Evolutionary conservation across 2,888 invertebrate genomes (phyloP).

Genomic region (Bombyx huttoni): DNA sequence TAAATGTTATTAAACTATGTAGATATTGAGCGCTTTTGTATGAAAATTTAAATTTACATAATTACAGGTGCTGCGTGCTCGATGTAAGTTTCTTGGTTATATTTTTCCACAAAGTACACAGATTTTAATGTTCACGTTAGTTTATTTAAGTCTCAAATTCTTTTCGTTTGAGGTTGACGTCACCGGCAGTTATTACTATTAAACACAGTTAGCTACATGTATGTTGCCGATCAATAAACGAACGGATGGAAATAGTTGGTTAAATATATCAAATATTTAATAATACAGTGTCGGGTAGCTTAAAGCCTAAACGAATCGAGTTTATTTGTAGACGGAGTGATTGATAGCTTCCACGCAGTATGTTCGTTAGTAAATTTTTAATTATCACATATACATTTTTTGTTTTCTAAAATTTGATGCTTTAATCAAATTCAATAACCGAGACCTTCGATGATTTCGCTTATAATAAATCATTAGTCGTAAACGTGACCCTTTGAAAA

Average conservation of each 20-base stretch:
- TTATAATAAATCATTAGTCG: constrained; percentile 28
- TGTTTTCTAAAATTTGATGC: background rate
- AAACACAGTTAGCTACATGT: too few relatives aligned
- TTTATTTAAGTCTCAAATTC: too few relatives aligned
- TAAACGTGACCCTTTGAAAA: constrained; percentile 32
- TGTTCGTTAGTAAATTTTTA: background rate
- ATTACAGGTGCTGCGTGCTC: background rate
- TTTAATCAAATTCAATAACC: background rate
- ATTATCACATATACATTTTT: background rate
- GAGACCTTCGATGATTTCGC: background rate
- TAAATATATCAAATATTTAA: too few relatives aligned
- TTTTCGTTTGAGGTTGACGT: too few relatives aligned
- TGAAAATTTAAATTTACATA: background rate
- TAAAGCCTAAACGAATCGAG: constrained; percentile 1
- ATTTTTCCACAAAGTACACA: background rate
- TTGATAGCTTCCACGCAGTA: constrained; percentile 18
- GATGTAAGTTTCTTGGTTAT: background rate
- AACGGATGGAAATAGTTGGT: too few relatives aligned
- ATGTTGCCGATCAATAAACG: too few relatives aligned
- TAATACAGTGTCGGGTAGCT: too few relatives aligned
- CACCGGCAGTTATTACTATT: too few relatives aligned
- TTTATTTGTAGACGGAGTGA: constrained; percentile 13
- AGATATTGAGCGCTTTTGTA: background rate
- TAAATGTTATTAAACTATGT: too few relatives aligned
- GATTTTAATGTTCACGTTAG: too few relatives aligned